phyloP scores from a whole-genome alignment of 2,888 invertebrate genomes.

The Cephus rjabovi region DNA sequence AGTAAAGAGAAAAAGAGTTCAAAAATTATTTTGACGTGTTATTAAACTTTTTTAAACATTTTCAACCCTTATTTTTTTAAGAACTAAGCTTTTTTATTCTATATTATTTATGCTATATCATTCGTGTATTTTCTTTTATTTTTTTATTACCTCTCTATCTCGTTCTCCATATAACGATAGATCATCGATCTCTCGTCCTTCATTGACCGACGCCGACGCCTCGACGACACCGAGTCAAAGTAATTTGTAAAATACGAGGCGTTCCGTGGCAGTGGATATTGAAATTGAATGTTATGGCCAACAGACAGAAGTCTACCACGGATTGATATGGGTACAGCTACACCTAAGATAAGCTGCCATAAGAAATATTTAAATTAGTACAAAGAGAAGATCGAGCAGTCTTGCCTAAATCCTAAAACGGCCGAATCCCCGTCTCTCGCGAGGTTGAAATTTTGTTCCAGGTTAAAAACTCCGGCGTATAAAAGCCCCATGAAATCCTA shows the following conservation, averaged over 20 bases:
- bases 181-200: conserved; percentile 40
- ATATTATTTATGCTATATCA: neutral
- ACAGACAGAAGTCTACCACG: conserved; percentile 70
- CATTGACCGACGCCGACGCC: conserved; percentile 21
- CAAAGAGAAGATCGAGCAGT: neutral
- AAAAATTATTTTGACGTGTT: neutral
- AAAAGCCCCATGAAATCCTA: neutral
- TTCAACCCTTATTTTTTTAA: neutral
- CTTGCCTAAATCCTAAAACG: neutral
- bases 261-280: conserved; percentile 71
- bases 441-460: neutral
- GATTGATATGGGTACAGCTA: conserved; percentile 71
- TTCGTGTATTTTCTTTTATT: neutral
- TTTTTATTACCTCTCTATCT: neutral
- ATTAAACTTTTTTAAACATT: neutral
- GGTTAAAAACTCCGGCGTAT: neutral
- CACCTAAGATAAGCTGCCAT: conserved; percentile 72
- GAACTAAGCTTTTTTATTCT: neutral
- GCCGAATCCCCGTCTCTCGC: neutral
- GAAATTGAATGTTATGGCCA: conserved; percentile 75
- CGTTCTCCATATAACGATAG: neutral
- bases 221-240: conserved; percentile 64
- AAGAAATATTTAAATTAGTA: conserved; percentile 15
- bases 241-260: conserved; percentile 68
- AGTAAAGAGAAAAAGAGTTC: too few species aligned